phyloP scores from a whole-genome alignment of 2,113 vertebrate genomes.

The Gambusia holbrooki region DNA sequence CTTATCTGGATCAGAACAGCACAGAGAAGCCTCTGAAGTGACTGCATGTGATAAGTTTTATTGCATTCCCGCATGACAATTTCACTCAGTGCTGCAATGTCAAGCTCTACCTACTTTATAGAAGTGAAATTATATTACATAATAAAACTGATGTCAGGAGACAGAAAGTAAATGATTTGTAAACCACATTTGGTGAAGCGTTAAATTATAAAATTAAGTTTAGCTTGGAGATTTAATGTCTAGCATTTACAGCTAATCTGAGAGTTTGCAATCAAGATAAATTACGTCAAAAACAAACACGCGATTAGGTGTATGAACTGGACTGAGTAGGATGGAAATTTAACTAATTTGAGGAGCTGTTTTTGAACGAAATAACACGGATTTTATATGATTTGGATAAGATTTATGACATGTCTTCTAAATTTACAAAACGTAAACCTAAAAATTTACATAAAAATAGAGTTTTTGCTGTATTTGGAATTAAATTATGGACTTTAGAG shows the following conservation, averaged over 20 bases:
- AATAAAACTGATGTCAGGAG: not conserved
- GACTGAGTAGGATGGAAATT: too few species aligned
- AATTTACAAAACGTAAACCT: too few species aligned
- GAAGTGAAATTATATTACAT: not conserved
- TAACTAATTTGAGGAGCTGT: too few species aligned
- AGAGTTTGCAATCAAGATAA: not conserved
- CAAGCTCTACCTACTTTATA: not conserved
- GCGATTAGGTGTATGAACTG: not conserved
- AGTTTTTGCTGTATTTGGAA: too few species aligned
- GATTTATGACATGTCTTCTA: too few species aligned
- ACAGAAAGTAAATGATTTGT: not conserved
- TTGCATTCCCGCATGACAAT: not conserved
- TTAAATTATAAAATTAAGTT: not conserved
- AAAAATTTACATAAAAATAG: too few species aligned
- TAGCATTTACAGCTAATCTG: not conserved
- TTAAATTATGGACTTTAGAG: too few species aligned
- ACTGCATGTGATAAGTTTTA: not conserved
- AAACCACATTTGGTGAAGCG: not conserved
- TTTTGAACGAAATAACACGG: too few species aligned
- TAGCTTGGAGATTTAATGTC: not conserved
- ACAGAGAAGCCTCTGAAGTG: not conserved
- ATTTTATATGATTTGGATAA: too few species aligned
- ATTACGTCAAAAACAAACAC: not conserved
- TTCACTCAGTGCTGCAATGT: not conserved
- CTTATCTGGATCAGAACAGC: conserved; percentile 82